Conservation (phyloP, 2,797 vertebrate species). For the Mus caroli region DNA sequence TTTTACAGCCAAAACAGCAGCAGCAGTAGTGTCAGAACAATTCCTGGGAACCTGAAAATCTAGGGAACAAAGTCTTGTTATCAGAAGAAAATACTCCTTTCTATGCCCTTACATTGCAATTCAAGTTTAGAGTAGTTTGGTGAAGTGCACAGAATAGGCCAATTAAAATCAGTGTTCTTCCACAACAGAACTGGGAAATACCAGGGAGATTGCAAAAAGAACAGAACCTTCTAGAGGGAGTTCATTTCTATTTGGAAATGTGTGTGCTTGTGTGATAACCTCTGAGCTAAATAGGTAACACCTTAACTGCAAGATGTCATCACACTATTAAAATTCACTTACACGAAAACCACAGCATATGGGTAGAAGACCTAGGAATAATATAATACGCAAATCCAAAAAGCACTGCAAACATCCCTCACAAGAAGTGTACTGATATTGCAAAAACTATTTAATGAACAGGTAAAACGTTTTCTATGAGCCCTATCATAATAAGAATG, state of each 20-base stretch:
- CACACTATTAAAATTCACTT: background rate
- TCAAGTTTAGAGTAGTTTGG: background rate
- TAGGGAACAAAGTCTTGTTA: background rate
- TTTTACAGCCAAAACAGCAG: background rate
- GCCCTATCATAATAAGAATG: background rate
- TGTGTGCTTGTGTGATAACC: background rate
- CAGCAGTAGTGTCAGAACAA: background rate
- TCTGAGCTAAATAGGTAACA: background rate
- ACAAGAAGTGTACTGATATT: background rate
- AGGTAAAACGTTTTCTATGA: background rate
- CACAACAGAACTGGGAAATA: background rate
- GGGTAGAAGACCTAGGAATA: background rate
- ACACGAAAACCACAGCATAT: background rate
- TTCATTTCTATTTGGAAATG: accelerated
- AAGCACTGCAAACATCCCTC: background rate
- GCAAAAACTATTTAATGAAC: background rate
- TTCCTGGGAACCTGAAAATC: background rate
- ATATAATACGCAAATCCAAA: background rate
- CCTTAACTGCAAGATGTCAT: background rate
- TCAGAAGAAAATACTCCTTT: background rate
- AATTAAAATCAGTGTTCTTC: background rate
- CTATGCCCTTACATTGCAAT: background rate
- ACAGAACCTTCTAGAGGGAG: background rate
- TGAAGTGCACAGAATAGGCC: background rate
- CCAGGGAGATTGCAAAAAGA: background rate